Percentiles rank a stretch among this genome's conserved stretches.
Evolutionary conservation across 92 coral and sea anemone genomes (phyloP).

Genomic region (Palythoa grandiflora): DNA sequence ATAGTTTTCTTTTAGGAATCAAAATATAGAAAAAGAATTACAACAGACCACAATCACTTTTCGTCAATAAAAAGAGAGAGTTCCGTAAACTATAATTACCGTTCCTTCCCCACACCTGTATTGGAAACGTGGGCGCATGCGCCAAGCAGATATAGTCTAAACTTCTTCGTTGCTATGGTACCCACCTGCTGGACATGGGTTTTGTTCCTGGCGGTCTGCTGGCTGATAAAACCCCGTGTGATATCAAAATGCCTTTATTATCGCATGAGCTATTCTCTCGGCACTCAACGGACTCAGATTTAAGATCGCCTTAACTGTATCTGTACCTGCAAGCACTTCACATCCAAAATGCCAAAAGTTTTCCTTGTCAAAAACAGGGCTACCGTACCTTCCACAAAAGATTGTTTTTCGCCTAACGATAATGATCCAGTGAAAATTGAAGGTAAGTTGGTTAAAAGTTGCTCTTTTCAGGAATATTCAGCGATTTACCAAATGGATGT

Average conservation of each 20-base stretch:
- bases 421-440: slow-evolving; percentile 41
- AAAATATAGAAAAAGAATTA: slow-evolving; percentile 29
- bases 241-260: slow-evolving; percentile 77
- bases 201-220: slow-evolving; percentile 67
- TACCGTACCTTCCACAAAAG: slow-evolving; percentile 31
- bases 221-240: slow-evolving; percentile 68
- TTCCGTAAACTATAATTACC: slow-evolving; percentile 26
- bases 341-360: slow-evolving; percentile 77
- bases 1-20: slow-evolving; percentile 47
- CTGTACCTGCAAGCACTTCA: slow-evolving; percentile 32
- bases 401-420: slow-evolving; percentile 42
- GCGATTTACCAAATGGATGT: neutral
- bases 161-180: slow-evolving; percentile 79
- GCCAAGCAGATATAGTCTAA: slow-evolving; percentile 31
- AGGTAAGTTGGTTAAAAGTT: slow-evolving; percentile 70
- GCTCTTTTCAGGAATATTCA: slow-evolving; percentile 69
- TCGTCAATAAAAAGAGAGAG: slow-evolving; percentile 20
- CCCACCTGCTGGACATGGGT: slow-evolving; percentile 80
- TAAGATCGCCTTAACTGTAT: slow-evolving; percentile 44
- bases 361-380: slow-evolving; percentile 83
- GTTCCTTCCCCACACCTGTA: slow-evolving; percentile 51
- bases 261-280: slow-evolving; percentile 72
- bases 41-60: slow-evolving; percentile 42
- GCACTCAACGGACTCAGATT: slow-evolving; percentile 69
- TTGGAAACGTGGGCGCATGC: slow-evolving; percentile 55